These are phyloP conservation scores for Colletes gigas DNA, from an alignment of 1,140 invertebrate species.

Conservation along the genomic window DNA sequence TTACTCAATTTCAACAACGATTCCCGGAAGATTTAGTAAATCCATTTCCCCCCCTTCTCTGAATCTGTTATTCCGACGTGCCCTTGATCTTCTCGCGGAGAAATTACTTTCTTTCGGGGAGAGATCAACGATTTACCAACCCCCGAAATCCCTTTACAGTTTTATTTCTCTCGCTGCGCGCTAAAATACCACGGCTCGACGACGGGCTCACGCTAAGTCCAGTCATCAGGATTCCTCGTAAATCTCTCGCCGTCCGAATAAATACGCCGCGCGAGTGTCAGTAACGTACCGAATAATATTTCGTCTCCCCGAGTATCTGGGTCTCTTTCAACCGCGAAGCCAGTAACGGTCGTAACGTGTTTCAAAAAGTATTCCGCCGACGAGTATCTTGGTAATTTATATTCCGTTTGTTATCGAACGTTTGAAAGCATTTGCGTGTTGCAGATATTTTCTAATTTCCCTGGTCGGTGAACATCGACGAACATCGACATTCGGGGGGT, in stretches of 20 bases:
- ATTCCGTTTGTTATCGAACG: too few relatives aligned
- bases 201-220: constrained; percentile 10
- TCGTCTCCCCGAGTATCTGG: background rate
- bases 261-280: background rate
- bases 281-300: background rate
- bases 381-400: too few relatives aligned
- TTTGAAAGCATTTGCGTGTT: too few relatives aligned
- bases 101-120: background rate
- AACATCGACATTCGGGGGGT: too few relatives aligned
- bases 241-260: constrained; percentile 32
- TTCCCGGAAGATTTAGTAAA: background rate
- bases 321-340: too few relatives aligned
- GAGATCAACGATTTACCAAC: background rate
- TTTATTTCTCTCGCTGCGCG: background rate
- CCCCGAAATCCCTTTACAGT: background rate
- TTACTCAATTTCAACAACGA: background rate
- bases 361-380: too few relatives aligned
- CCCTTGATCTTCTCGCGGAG: constrained; percentile 1
- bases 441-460: too few relatives aligned
- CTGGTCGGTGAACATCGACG: too few relatives aligned
- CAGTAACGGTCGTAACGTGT: too few relatives aligned
- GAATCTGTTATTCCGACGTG: background rate
- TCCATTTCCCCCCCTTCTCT: too few relatives aligned
- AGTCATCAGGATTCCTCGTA: constrained; percentile 25
- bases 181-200: constrained; percentile 3